These are phyloP conservation scores for Cancer borealis DNA, from an alignment of 2,888 invertebrate genomes.

Conservation along the genomic window DNA sequence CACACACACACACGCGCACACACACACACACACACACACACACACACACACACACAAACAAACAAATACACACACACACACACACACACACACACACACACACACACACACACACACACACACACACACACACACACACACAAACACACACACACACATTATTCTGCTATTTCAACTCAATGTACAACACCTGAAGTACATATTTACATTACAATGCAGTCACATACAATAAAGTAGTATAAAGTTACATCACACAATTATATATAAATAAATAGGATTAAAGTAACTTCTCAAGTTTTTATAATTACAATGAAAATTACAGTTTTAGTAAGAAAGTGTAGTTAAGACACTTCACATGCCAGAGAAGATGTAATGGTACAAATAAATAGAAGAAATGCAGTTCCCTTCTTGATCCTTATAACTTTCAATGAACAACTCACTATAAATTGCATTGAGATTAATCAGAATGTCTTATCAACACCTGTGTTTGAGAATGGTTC, in stretches of 20 bases:
- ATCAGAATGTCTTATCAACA: background rate
- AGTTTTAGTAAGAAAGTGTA: constrained; percentile 58
- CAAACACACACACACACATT: constrained; percentile 1
- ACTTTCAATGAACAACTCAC: background rate
- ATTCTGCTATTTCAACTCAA: constrained; percentile 36
- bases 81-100: constrained; percentile 26
- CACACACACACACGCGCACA: background rate
- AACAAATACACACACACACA: background rate
- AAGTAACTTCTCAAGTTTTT: constrained; percentile 52
- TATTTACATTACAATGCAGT: constrained; percentile 67
- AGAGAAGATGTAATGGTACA: constrained; percentile 49
- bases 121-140: constrained; percentile 38
- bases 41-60: too few relatives aligned
- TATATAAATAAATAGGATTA: constrained; percentile 66
- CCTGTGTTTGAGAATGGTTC: constrained; percentile 26
- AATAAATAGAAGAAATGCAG: background rate
- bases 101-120: background rate
- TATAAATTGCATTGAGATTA: background rate
- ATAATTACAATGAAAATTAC: constrained; percentile 67
- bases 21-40: background rate
- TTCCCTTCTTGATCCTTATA: constrained; percentile 44
- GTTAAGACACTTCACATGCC: constrained; percentile 71
- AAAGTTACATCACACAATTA: constrained; percentile 67
- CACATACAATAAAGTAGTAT: constrained; percentile 68
- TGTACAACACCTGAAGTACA: constrained; percentile 55